These are phyloP conservation scores for Drosophila diplacantha DNA, from an alignment of 2,888 invertebrate species.

Conservation along the genomic window DNA sequence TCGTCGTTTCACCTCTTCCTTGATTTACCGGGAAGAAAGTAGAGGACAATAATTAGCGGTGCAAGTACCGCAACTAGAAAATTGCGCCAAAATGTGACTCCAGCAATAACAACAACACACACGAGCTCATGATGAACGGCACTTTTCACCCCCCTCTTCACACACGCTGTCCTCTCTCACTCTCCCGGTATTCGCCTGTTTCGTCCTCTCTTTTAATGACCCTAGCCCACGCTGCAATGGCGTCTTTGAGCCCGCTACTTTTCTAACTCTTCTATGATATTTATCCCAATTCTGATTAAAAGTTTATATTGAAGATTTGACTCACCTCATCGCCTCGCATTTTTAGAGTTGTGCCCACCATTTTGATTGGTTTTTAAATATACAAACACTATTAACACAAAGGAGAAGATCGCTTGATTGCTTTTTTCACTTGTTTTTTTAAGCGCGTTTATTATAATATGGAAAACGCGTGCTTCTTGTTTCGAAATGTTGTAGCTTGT, in stretches of 20 bases:
- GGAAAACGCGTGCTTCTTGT: conserved; percentile 13
- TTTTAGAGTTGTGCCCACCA: conserved; percentile 62
- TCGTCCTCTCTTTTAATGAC: neutral
- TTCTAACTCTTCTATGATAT: conserved; percentile 1
- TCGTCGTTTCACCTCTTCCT: neutral
- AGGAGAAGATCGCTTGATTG: conserved; percentile 18
- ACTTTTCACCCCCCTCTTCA: conserved; percentile 41
- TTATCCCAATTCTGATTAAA: neutral
- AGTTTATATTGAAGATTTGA: neutral
- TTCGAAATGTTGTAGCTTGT: conserved; percentile 27
- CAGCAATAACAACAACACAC: conserved; percentile 20
- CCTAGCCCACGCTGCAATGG: conserved; percentile 41
- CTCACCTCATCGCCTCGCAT: conserved; percentile 68
- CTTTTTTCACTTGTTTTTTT: conserved; percentile 7
- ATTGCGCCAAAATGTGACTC: conserved; percentile 43
- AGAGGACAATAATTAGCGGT: conserved; percentile 47
- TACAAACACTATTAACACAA: conserved; percentile 35
- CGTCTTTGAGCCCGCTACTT: conserved; percentile 23
- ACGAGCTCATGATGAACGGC: conserved; percentile 40
- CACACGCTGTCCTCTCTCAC: conserved; percentile 5
- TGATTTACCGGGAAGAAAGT: neutral
- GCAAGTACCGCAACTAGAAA: conserved; percentile 26
- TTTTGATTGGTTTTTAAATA: conserved; percentile 43
- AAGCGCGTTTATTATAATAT: conserved; percentile 28
- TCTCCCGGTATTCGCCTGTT: neutral